Conservation (phyloP, 2,113 vertebrate species). For the Brachypodius melanocephalos region DNA sequence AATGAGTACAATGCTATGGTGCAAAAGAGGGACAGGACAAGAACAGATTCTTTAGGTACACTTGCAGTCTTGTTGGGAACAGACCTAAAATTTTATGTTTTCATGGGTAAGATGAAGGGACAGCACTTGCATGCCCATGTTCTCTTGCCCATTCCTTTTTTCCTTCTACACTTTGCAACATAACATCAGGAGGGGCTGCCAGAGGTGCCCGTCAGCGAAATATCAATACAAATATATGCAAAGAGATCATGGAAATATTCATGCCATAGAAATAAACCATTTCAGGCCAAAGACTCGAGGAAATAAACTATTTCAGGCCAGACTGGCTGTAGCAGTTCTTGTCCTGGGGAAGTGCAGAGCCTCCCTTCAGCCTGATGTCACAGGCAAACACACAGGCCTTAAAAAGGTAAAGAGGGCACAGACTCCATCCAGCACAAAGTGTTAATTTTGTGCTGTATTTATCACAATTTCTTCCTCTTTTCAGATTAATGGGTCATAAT, state of each 20-base stretch:
- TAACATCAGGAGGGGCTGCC: neutral
- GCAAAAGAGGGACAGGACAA: neutral
- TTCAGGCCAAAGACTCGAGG: rapidly evolving
- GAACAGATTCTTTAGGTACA: neutral
- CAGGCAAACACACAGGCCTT: neutral
- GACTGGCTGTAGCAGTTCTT: neutral
- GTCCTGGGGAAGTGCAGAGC: neutral
- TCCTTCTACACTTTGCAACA: neutral
- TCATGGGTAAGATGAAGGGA: neutral
- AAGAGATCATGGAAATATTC: neutral
- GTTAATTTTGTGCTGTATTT: neutral
- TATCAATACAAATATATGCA: neutral
- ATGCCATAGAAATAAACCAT: neutral
- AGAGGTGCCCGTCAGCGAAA: neutral
- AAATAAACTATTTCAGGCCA: neutral
- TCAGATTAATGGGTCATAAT: neutral
- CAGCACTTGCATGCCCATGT: neutral
- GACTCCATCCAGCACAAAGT: neutral
- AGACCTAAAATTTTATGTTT: neutral
- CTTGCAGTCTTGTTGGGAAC: neutral
- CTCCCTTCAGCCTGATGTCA: neutral
- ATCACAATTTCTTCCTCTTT: neutral
- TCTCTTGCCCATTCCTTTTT: neutral
- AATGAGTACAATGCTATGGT: neutral
- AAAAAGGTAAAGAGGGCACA: neutral